These are phyloP conservation scores for Drosophila ironensis DNA, from an alignment of 1,140 invertebrate genomes.

Conservation along the genomic window DNA sequence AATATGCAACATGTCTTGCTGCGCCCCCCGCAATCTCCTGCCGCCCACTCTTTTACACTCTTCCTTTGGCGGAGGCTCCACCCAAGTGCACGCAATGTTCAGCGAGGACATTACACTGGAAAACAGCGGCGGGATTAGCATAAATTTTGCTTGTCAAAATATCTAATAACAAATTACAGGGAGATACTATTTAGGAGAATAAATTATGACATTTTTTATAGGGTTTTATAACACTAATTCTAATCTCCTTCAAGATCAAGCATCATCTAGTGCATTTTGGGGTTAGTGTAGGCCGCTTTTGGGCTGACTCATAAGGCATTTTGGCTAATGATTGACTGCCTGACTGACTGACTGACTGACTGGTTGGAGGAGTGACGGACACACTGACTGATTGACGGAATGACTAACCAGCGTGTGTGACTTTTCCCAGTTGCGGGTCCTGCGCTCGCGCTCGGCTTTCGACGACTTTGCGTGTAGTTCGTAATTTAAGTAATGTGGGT, in stretches of 20 bases:
- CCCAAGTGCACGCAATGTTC: conserved; percentile 47
- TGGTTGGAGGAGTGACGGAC: conserved; percentile 5
- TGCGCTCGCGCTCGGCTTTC: conserved; percentile 10
- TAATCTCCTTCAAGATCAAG: too few relatives aligned
- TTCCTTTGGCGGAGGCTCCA: conserved; percentile 27
- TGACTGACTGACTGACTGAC: conserved; percentile 10
- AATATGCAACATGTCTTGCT: conserved; percentile 55
- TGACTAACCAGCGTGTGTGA: conserved; percentile 54
- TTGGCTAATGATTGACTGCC: conserved; percentile 54
- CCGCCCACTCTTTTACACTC: neutral
- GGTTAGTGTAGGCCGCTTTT: conserved; percentile 23
- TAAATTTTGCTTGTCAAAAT: too few relatives aligned
- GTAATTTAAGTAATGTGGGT: conserved; percentile 77
- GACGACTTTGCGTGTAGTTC: conserved; percentile 71
- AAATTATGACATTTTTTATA: too few relatives aligned
- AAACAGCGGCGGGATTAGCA: too few relatives aligned
- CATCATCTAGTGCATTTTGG: too few relatives aligned
- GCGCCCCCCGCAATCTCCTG: conserved; percentile 5
- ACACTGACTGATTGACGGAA: conserved; percentile 24
- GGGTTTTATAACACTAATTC: too few relatives aligned
- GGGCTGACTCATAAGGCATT: conserved; percentile 63
- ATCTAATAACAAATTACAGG: too few relatives aligned
- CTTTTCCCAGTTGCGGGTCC: conserved; percentile 45
- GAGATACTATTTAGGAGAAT: too few relatives aligned
- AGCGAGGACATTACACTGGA: conserved; percentile 10